These are phyloP conservation scores for Gymnothorax javanicus DNA, from an alignment of 2,797 vertebrate genomes.

Conservation along the genomic window DNA sequence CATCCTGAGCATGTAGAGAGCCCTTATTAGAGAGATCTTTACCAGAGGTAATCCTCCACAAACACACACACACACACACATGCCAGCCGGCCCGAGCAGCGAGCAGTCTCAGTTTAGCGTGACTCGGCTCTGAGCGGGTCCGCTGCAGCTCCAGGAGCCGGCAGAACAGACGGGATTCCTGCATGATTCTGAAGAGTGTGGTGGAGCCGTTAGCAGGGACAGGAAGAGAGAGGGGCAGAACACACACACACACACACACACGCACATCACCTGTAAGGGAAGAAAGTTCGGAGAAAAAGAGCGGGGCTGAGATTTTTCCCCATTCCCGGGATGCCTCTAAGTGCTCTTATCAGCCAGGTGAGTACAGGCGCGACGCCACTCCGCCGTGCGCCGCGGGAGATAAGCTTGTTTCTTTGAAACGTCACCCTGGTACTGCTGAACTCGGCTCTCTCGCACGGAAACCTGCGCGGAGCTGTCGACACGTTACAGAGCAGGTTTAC, in stretches of 20 bases:
- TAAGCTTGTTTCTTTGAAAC: not conserved
- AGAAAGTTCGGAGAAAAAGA: constrained; percentile 40
- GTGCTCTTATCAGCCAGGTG: constrained; percentile 26
- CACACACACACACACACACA: not conserved
- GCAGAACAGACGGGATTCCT: not conserved
- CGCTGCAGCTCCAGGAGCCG: not conserved
- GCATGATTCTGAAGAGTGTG: constrained; percentile 55
- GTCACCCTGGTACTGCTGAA: not conserved
- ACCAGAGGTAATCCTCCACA: constrained; percentile 50
- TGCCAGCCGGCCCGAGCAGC: constrained; percentile 10
- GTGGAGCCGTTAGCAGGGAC: constrained; percentile 58
- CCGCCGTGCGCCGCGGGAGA: not conserved
- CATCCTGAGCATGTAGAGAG: constrained; percentile 24
- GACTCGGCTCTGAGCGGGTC: constrained; percentile 22
- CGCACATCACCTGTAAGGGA: not conserved
- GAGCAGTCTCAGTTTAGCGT: constrained; percentile 7
- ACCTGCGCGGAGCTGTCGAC: not conserved
- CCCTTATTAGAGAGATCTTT: constrained; percentile 30
- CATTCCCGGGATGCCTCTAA: constrained; percentile 25
- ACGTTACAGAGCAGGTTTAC: not conserved
- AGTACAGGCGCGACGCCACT: not conserved
- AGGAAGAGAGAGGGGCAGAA: constrained; percentile 31
- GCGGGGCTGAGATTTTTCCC: constrained; percentile 36
- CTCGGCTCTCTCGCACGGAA: not conserved
- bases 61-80: constrained; percentile 50